Base-by-base conservation (phyloP, 2,113 vertebrate genomes). In the Austrofundulus limnaeus region DNA sequence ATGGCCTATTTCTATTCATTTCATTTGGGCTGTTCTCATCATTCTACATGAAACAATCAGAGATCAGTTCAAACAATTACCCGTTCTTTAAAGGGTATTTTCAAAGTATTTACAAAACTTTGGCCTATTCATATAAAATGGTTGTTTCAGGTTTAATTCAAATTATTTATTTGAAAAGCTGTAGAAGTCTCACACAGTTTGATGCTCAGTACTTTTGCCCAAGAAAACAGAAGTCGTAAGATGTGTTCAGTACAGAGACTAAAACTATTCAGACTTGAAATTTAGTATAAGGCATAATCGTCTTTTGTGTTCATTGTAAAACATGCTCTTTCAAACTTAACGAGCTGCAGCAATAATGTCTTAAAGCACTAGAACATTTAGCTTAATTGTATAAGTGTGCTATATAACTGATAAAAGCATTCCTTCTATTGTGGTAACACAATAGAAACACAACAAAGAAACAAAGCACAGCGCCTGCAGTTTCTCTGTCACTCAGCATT, bases 401-500 rank as follows among this genome's bases (percentile, higher is more conserved):
- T 19, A 9, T 24, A 23, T 11, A 16, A n/a, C 9, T 38, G 42
- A 46, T 28, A 13, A 54, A 56, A 59, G 6, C 13, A 2, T 16
- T 11, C 16, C 42, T 49, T 50, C 16, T n/a, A 3, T 64, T 14
- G 20, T n/a, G 39, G 38, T 52, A 8, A 5, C 13, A 69, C 15
- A 59, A 39, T 14, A 8, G 5, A 31, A 60, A 47, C 13, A 61
- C 19, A 23, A 54, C 17, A 74, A 39, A 72, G 66, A 57, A 53
- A 65, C 48, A 54, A 56, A 25, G 39, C 31, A 37, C 49, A n/a
- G 46, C 31, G 37, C 24, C 49, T 70, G 63, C 61, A 66, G 49
- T 34, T 58, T 48, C 23, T 63, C 48, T 66, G 52, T 75, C 67
- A 66, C 48, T 78, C 56, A 77, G 49, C 50, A 72, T 75, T 82